phyloP scores from a whole-genome alignment of 2,888 invertebrate species.

The Sarcophaga carnaria region DNA sequence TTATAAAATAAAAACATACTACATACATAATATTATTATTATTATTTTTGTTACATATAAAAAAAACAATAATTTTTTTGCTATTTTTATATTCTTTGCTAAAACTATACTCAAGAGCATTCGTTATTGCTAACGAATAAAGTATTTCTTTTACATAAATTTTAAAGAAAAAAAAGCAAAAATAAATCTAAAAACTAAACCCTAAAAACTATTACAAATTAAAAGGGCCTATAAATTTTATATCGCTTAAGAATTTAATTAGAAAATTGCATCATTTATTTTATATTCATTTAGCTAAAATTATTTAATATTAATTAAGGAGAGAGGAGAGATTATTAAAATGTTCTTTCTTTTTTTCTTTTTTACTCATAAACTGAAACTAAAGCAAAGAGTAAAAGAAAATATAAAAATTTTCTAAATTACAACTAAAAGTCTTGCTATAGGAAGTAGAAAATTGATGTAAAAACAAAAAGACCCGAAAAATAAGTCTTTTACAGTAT shows the following conservation, averaged over 20 bases:
- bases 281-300: background rate
- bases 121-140: no score
- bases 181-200: no score
- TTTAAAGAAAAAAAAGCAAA: no score
- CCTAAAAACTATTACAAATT: background rate
- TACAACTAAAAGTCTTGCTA: background rate
- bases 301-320: background rate
- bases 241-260: background rate
- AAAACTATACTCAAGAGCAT: no score
- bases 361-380: no score
- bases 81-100: slow-evolving; percentile 3
- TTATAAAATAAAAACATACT: slow-evolving; percentile 55
- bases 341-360: no score
- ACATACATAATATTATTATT: background rate
- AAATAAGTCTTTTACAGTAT: background rate
- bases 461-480: background rate
- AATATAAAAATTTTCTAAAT: no score
- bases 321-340: no score
- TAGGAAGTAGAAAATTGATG: background rate
- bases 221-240: background rate
- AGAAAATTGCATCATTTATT: background rate
- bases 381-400: no score
- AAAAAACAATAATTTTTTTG: slow-evolving; percentile 47
- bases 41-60: background rate
- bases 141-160: no score